phyloP scores from a whole-genome alignment of 2,113 vertebrate species.

The Cynocephalus volans region DNA sequence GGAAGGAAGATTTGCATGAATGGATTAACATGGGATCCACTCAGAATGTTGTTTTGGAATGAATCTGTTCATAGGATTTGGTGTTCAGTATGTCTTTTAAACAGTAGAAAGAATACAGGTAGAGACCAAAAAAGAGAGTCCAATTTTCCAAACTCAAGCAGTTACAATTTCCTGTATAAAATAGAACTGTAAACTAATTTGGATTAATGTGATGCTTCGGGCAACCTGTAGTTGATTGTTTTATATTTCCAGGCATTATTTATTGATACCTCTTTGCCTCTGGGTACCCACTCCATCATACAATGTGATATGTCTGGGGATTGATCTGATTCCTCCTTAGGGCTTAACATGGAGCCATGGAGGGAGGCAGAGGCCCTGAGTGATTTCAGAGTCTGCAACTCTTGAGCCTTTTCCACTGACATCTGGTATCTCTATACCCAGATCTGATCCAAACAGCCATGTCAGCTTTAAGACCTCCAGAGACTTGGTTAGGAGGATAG shows the following conservation, averaged over 20 bases:
- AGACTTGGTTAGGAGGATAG: background rate
- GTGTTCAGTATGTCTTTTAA: background rate
- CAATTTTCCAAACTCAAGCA: background rate
- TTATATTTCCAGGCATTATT: conserved; percentile 47
- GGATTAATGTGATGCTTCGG: conserved; percentile 10
- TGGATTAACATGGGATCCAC: background rate
- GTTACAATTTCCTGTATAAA: background rate
- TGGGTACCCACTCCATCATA: background rate
- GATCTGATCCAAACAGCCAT: background rate
- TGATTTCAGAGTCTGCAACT: background rate
- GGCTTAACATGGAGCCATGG: background rate
- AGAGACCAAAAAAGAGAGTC: background rate
- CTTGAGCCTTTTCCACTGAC: background rate
- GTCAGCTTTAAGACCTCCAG: background rate
- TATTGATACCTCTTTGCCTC: conserved; percentile 41
- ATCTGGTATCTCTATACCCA: background rate
- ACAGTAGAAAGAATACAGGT: background rate
- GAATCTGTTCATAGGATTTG: background rate
- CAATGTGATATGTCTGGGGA: background rate
- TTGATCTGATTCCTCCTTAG: conserved; percentile 1
- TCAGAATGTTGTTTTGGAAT: background rate
- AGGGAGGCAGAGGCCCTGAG: background rate
- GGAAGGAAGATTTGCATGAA: background rate
- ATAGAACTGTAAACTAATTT: conserved; percentile 46
- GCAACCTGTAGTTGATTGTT: background rate